These are phyloP conservation scores for Phragmatobia fuliginosa DNA, from an alignment of 2,888 invertebrate species.

Conservation along the genomic window DNA sequence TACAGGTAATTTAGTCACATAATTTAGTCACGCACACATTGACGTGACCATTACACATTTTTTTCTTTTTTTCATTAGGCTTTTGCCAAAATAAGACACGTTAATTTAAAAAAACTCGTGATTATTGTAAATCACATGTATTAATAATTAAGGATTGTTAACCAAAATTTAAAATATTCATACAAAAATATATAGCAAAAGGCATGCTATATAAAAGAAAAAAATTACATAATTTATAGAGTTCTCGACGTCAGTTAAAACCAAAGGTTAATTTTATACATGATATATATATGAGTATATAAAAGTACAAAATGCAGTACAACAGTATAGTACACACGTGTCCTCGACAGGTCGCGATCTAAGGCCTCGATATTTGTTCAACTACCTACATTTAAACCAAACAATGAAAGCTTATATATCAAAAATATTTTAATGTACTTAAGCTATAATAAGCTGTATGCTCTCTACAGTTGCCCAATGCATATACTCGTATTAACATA, in stretches of 20 bases:
- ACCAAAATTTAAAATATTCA: not conserved
- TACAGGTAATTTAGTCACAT: no score
- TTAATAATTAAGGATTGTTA: no score
- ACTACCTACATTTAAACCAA: not conserved
- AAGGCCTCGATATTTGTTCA: not conserved
- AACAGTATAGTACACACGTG: not conserved
- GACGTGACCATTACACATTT: no score
- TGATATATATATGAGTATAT: not conserved
- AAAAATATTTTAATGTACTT: no score
- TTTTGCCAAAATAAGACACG: no score
- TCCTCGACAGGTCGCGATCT: not conserved
- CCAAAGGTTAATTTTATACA: not conserved
- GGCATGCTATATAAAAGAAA: not conserved
- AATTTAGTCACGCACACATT: no score
- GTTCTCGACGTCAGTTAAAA: not conserved
- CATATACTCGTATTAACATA: no score
- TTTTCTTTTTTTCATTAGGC: no score
- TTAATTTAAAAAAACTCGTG: no score
- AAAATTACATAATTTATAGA: not conserved
- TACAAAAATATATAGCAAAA: not conserved
- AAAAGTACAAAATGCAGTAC: not conserved
- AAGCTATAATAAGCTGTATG: not conserved
- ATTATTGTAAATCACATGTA: no score
- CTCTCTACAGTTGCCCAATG: no score
- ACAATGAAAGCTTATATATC: no score